phyloP scores from a whole-genome alignment of 2,113 vertebrate genomes.

The Hiodon alosoides region DNA sequence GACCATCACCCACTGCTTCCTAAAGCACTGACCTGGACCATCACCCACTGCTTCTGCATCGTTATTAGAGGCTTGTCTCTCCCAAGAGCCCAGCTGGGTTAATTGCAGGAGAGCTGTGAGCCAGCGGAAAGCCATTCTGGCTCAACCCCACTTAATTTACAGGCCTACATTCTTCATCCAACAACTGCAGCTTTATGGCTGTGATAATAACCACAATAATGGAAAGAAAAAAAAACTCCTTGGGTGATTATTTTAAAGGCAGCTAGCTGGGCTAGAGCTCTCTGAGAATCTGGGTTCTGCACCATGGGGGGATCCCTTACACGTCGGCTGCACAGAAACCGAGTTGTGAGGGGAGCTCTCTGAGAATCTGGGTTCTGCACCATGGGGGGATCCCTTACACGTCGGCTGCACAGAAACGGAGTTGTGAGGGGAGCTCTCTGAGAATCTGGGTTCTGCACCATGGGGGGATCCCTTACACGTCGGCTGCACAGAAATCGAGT shows the following conservation, averaged over 20 bases:
- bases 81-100: neutral
- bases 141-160: neutral
- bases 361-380: neutral
- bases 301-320: constrained; percentile 31
- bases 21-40: too few relatives aligned
- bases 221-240: constrained; percentile 30
- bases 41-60: neutral
- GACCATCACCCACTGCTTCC: too few relatives aligned
- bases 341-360: neutral
- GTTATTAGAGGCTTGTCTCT: neutral
- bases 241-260: constrained; percentile 50
- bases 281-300: constrained; percentile 17
- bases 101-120: constrained; percentile 5
- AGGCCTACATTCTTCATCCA: constrained; percentile 22
- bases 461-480: constrained; percentile 35
- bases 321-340: constrained; percentile 32
- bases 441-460: neutral
- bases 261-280: constrained; percentile 23
- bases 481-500: constrained; percentile 28
- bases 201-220: constrained; percentile 44
- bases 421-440: constrained; percentile 25
- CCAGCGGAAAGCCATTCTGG: neutral
- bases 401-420: constrained; percentile 30
- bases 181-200: constrained; percentile 28
- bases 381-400: constrained; percentile 34